Conservation (phyloP, 2,888 invertebrate genomes). For the Minunthozetes semirufus region DNA sequence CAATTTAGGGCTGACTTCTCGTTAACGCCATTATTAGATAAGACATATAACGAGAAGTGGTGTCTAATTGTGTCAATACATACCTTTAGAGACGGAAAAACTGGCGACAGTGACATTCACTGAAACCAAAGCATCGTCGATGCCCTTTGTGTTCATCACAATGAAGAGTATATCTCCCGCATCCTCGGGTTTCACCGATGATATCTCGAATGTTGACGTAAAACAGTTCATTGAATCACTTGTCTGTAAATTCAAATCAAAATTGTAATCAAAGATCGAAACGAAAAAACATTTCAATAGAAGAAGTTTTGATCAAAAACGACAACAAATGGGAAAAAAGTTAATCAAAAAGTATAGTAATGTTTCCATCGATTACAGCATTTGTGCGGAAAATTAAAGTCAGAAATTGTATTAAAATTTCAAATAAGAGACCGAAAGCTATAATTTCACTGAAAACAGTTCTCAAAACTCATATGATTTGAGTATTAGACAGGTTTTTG, state of each 20-base stretch:
- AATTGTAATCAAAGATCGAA: neutral
- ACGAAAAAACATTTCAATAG: neutral
- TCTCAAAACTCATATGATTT: too few species aligned
- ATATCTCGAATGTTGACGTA: slow-evolving; percentile 53
- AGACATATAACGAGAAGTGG: neutral
- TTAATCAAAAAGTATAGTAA: neutral
- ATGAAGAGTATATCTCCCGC: slow-evolving; percentile 60
- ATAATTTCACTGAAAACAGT: too few species aligned
- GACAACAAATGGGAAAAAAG: neutral
- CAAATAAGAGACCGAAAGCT: neutral
- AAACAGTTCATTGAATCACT: slow-evolving; percentile 53
- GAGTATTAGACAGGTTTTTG: neutral
- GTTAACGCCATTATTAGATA: neutral
- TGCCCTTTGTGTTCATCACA: slow-evolving; percentile 58
- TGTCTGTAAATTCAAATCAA: slow-evolving; percentile 47
- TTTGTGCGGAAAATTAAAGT: too few species aligned
- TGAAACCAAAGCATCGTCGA: slow-evolving; percentile 58
- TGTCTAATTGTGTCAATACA: neutral
- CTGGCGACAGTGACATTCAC: slow-evolving; percentile 55
- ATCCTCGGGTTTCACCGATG: slow-evolving; percentile 55
- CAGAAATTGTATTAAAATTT: too few species aligned
- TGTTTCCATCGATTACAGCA: neutral
- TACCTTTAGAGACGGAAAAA: slow-evolving; percentile 36
- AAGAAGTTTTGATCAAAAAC: neutral
- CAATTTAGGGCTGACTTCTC: neutral